Evolutionary conservation across 1,140 invertebrate genomes (phyloP).

Genomic region (Rhopalosiphum padi): DNA sequence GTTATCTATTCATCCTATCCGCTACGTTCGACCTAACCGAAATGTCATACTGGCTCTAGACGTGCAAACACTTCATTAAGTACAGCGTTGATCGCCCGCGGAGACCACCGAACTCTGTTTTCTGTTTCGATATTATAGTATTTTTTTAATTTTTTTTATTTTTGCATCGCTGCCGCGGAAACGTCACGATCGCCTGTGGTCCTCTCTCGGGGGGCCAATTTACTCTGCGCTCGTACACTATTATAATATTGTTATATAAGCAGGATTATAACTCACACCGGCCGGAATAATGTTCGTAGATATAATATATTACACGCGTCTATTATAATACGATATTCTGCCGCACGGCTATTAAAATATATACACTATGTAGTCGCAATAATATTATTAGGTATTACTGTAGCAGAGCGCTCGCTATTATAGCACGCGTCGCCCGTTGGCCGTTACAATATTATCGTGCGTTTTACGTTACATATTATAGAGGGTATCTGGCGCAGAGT

Average conservation of each 20-base stretch:
- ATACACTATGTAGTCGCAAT: background rate
- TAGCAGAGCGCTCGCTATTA: background rate
- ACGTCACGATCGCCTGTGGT: slow-evolving; percentile 18
- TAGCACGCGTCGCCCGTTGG: background rate
- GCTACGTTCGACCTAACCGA: background rate
- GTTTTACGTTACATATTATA: background rate
- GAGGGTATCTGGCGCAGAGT: no score
- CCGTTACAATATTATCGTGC: background rate
- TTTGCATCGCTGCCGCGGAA: background rate
- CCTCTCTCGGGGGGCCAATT: slow-evolving; percentile 26
- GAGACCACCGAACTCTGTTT: background rate
- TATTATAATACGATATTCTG: background rate
- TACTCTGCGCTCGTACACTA: background rate
- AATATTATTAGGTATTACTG: background rate
- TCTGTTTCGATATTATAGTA: background rate
- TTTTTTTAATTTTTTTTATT: background rate
- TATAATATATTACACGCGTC: background rate
- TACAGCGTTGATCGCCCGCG: background rate
- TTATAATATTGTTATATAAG: slow-evolving; percentile 9
- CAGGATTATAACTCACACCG: background rate
- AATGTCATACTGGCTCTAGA: background rate
- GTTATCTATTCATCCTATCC: no score
- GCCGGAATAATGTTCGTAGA: background rate
- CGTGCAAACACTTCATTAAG: background rate
- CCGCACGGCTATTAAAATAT: background rate